These are phyloP conservation scores for Spicauda simplicius DNA, from an alignment of 2,888 invertebrate species.

Conservation along the genomic window DNA sequence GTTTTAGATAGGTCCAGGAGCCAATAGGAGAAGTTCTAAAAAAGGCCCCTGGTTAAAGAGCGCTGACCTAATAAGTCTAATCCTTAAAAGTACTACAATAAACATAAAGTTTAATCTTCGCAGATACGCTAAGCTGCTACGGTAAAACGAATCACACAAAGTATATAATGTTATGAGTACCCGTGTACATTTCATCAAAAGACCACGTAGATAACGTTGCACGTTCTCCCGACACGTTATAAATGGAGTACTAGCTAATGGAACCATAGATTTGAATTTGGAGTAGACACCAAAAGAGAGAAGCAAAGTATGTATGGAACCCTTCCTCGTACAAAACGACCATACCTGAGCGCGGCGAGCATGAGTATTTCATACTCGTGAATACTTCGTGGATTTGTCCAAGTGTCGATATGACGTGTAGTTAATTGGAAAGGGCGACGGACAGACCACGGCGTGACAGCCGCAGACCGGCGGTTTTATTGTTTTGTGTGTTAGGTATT, in stretches of 20 bases:
- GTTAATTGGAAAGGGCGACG: conserved; percentile 60
- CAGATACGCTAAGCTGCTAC: too few relatives aligned
- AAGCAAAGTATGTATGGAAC: conserved; percentile 11
- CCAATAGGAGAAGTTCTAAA: too few relatives aligned
- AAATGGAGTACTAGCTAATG: conserved; percentile 25
- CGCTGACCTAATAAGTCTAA: too few relatives aligned
- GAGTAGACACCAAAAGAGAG: conserved; percentile 29
- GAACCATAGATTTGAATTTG: conserved; percentile 35
- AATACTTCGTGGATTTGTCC: conserved; percentile 43
- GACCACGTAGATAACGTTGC: neutral
- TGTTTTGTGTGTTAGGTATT: conserved; percentile 10
- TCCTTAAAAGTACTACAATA: too few relatives aligned
- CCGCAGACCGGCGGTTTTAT: neutral
- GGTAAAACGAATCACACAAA: too few relatives aligned
- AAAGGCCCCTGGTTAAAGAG: too few relatives aligned
- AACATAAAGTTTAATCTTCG: too few relatives aligned
- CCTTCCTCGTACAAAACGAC: conserved; percentile 23
- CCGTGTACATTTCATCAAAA: neutral
- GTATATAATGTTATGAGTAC: too few relatives aligned
- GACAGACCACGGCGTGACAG: conserved; percentile 43
- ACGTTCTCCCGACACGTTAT: neutral
- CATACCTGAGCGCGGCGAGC: conserved; percentile 5
- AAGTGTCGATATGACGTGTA: conserved; percentile 57
- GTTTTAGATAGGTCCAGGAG: too few relatives aligned
- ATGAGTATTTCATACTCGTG: conserved; percentile 11